phyloP scores from a whole-genome alignment of 2,797 vertebrate species.

The Holocentrus rufus region DNA sequence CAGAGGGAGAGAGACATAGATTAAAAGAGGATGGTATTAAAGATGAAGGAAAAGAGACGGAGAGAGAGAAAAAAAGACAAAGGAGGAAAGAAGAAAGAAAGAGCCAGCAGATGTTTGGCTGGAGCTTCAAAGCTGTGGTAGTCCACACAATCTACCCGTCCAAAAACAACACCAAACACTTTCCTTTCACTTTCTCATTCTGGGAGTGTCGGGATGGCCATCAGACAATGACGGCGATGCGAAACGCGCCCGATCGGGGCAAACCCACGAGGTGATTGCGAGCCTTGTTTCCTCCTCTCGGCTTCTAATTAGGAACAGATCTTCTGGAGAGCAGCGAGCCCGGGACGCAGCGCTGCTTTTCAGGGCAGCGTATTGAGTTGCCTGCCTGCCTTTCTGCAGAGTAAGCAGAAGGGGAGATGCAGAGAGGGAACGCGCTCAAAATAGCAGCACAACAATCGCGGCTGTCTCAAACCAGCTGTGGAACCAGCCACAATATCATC shows the following conservation, averaged over 20 bases:
- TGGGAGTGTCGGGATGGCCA: neutral
- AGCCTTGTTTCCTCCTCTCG: slow-evolving; percentile 24
- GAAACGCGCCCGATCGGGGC: slow-evolving; percentile 13
- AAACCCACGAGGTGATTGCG: slow-evolving; percentile 32
- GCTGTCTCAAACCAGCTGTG: slow-evolving; percentile 30
- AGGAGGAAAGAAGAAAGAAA: slow-evolving; percentile 48
- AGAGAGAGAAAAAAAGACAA: slow-evolving; percentile 34
- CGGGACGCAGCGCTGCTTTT: slow-evolving; percentile 41
- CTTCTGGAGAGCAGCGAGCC: slow-evolving; percentile 18
- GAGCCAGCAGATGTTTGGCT: slow-evolving; percentile 83
- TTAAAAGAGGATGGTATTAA: slow-evolving; percentile 16
- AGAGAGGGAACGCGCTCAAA: slow-evolving; percentile 43
- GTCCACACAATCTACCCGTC: slow-evolving; percentile 60
- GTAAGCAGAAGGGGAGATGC: slow-evolving; percentile 50
- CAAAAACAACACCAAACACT: slow-evolving; percentile 48
- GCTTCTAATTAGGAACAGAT: slow-evolving; percentile 62
- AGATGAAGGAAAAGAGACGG: slow-evolving; percentile 10
- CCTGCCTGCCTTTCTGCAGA: slow-evolving; percentile 53
- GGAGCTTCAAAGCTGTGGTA: slow-evolving; percentile 78
- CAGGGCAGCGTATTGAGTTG: slow-evolving; percentile 32
- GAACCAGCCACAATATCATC: slow-evolving; percentile 17
- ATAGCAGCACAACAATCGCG: slow-evolving; percentile 44
- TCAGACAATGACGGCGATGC: slow-evolving; percentile 16
- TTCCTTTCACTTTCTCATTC: slow-evolving; percentile 58
- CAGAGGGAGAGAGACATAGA: slow-evolving; percentile 7